Evolutionary conservation across 35 echinoderm and acorn worm genomes (phyloP).

Genomic region (Apostichopus californicus): DNA sequence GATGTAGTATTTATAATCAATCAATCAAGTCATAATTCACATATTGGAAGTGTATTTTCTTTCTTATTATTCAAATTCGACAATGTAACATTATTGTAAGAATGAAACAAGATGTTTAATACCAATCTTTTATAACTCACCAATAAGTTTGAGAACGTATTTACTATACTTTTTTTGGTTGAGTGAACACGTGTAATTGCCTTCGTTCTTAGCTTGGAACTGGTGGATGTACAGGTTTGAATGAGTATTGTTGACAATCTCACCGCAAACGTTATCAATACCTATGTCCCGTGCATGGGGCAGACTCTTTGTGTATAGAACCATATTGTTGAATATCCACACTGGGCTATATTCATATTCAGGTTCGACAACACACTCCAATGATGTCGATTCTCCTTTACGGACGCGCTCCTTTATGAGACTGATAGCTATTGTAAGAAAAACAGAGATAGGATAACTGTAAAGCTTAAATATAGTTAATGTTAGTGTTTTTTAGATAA

Average conservation of each 20-base stretch:
- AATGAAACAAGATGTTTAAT: no score
- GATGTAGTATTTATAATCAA: no score
- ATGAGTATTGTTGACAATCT: background rate
- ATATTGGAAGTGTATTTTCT: no score
- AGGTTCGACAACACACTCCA: background rate
- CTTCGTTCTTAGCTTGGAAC: background rate
- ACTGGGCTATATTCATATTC: background rate
- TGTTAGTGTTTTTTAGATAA: no score
- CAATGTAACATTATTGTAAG: no score
- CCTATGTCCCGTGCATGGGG: background rate
- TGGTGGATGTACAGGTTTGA: background rate
- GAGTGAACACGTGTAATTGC: background rate
- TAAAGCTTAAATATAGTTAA: no score
- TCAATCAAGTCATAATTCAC: no score
- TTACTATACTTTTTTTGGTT: background rate
- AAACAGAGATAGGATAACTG: no score
- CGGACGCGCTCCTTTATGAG: background rate
- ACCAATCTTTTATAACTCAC: no score
- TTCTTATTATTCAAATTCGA: no score
- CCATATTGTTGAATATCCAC: background rate
- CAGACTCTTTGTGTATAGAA: background rate
- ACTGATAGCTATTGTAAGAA: no score
- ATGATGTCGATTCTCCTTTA: background rate
- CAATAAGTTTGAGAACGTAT: no score
- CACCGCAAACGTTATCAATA: background rate